Evolutionary conservation across 2,797 vertebrate species (phyloP), one percentile per base, ranked within the genome.

Genomic region (Odontamblyopus rebecca): DNA sequence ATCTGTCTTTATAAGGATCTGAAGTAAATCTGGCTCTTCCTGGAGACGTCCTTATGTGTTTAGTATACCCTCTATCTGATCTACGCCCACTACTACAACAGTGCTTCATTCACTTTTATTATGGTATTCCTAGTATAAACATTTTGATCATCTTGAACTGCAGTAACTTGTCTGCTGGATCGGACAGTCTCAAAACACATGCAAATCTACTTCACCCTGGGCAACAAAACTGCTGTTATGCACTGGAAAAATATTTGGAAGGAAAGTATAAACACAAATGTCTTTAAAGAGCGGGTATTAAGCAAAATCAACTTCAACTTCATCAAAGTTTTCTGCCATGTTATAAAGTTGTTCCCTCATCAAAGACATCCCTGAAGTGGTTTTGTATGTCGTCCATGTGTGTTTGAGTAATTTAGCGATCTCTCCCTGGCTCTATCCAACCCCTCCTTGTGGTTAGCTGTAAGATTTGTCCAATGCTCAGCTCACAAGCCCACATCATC

Each of bases 1-100:
- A 90, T 85, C 88, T 87, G 87, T 73, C 91, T 92, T 90, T 92
- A 91, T 91, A 92, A 90, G 91, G 91, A 75, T 66, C 65, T 84
- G 78, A 86, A 85, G 82, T 77, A 64, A 63, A 78, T 69, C 0
- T 19, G 70, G 77, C 86, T 90, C 86, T 89, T 91, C 84, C 85
- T 88, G 91, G 87, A 86, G 77, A 82, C 32, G 26, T 15, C 70
- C 69, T 67, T 73, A 63, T 50, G 67, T 65, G 0, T 70, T 71
- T 41, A 0, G 82, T 85, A 85, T 86, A 86, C 80, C 89, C 88
- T 91, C 90, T 91, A 88, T 57, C 23, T 57, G n/a, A 11, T 23
- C 23, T 57, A 23, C 13, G 13, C 44, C 44, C 44, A 15, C 44
- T 48, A 57, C 9, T 26, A 13, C 23, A 53, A 53, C 51, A 53